Conservation (phyloP, 2,113 vertebrate genomes). For the Procavia capensis region DNA sequence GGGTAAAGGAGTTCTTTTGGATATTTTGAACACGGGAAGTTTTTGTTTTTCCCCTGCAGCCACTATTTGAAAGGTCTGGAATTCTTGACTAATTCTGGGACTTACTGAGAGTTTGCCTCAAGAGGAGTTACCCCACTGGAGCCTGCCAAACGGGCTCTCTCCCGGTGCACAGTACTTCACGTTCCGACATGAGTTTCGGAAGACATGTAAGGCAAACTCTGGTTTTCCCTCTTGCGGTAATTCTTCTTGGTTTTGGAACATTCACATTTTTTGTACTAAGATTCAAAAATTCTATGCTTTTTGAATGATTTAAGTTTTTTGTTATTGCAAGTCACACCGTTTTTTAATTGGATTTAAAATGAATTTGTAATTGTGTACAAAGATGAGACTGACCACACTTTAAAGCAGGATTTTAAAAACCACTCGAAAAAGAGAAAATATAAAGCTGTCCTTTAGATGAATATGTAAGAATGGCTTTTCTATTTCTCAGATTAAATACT, state of each 20-base stretch:
- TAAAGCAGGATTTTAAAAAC: not conserved
- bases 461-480: not conserved
- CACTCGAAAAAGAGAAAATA: not conserved
- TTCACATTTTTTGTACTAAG: not conserved
- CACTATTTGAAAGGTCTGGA: not conserved
- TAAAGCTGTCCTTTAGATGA: not conserved
- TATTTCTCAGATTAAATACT: not conserved
- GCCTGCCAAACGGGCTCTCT: not conserved
- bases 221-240: not conserved
- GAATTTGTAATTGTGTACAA: not conserved
- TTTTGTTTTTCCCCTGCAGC: not conserved
- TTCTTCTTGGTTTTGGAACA: not conserved
- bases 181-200: not conserved
- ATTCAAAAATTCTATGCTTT: not conserved
- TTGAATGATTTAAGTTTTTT: not conserved
- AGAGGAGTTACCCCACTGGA: not conserved
- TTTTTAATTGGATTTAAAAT: slow-evolving; percentile 32
- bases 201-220: not conserved
- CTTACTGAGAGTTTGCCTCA: not conserved
- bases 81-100: not conserved
- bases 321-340: not conserved
- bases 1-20: not conserved
- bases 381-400: not conserved
- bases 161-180: not conserved
- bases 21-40: not conserved